A percentile compares a stretch with the other conserved stretches of the same genome.
Conservation (phyloP, 2,888 invertebrate genomes). For the Clepsis dumicolana region DNA sequence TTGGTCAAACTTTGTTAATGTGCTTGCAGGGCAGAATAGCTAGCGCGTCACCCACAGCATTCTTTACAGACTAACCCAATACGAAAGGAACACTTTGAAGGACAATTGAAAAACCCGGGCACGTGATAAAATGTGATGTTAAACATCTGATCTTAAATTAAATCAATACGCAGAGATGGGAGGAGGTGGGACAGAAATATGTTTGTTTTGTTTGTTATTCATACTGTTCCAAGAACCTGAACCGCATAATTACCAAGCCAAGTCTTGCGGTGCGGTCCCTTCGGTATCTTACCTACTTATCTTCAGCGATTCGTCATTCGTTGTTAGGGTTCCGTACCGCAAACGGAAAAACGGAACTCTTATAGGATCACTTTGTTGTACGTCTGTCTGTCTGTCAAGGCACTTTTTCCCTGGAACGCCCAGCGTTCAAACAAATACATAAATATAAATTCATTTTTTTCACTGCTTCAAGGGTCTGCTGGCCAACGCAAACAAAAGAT, state of each 20-base stretch:
- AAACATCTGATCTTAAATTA: not conserved
- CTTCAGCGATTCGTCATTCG: constrained; percentile 15
- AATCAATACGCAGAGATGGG: no score
- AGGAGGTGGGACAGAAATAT: not conserved
- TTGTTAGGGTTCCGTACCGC: constrained; percentile 1
- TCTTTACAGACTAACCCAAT: no score
- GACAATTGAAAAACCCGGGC: not conserved
- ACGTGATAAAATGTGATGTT: no score
- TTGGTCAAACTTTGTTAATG: no score
- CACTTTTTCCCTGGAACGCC: no score
- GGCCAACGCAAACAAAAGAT: constrained; percentile 8
- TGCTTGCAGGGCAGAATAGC: not conserved
- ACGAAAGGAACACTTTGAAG: not conserved
- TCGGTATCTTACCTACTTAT: constrained; percentile 24
- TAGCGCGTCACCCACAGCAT: not conserved
- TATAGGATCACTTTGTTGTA: no score
- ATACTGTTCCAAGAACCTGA: not conserved
- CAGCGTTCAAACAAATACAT: no score
- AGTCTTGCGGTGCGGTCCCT: constrained; percentile 9
- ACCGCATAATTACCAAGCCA: not conserved
- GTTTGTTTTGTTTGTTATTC: not conserved
- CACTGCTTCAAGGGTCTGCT: no score
- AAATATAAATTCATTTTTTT: no score
- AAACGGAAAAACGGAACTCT: no score
- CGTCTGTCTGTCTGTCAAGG: no score